These are phyloP conservation scores for Jaculus jaculus DNA, from an alignment of 2,113 vertebrate species.

Conservation along the genomic window DNA sequence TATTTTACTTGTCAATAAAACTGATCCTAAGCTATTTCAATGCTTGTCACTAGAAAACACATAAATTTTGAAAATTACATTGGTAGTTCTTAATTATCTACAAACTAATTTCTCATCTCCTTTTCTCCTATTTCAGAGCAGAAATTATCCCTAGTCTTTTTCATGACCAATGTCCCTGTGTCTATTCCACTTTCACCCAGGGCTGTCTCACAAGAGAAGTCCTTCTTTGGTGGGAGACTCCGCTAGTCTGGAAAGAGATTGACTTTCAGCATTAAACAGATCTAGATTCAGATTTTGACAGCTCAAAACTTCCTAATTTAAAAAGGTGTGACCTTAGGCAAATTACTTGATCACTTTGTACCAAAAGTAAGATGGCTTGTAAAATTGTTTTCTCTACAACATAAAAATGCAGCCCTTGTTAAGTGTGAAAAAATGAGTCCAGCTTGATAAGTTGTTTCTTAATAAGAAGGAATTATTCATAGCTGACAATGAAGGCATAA, in stretches of 20 bases:
- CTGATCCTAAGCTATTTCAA: conserved; percentile 56
- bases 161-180: background rate
- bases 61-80: conserved; percentile 75
- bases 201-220: background rate
- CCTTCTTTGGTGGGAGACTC: background rate
- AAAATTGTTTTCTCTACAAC: background rate
- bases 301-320: background rate
- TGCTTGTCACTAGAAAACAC: conserved; percentile 52
- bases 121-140: conserved; percentile 48
- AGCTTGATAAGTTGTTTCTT: background rate
- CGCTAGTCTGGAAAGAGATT: background rate
- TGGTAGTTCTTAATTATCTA: conserved; percentile 70
- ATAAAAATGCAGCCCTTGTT: background rate
- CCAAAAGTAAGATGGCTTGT: background rate
- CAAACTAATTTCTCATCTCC: conserved; percentile 66
- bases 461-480: background rate
- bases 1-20: conserved; percentile 53
- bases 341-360: background rate
- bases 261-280: background rate
- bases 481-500: background rate
- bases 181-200: background rate
- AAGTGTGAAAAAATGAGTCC: background rate
- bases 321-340: background rate
- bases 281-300: background rate
- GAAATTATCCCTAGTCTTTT: conserved; percentile 13